Percentiles rank a stretch among this genome's conserved stretches.
These are phyloP conservation scores for Erpobdella octoculata DNA, from an alignment of 2,888 invertebrate species.

Conservation along the genomic window DNA sequence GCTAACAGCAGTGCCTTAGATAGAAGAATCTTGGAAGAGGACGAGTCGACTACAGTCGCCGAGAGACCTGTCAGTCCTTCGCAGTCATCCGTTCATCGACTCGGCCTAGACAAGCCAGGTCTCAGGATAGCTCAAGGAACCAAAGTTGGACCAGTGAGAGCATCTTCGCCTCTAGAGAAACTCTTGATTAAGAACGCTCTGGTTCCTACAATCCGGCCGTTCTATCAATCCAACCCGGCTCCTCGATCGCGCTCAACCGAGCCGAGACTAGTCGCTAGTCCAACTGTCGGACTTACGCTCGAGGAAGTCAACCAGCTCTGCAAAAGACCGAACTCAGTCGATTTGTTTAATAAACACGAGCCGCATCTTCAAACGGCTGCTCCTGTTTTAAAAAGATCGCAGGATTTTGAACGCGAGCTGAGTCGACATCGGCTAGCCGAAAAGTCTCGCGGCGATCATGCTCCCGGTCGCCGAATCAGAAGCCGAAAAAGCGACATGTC, in stretches of 20 bases:
- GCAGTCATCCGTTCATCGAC: background rate
- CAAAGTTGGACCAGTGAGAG: background rate
- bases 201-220: background rate
- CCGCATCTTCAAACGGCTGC: conserved; percentile 41
- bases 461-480: conserved; percentile 32
- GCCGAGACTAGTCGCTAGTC: conserved; percentile 20
- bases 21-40: conserved; percentile 3
- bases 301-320: conserved; percentile 84
- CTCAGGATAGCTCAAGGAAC: conserved; percentile 12
- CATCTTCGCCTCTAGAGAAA: background rate
- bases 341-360: conserved; percentile 65
- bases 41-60: background rate
- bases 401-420: background rate
- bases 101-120: conserved; percentile 11
- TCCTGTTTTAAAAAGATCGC: background rate
- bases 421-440: too few species aligned
- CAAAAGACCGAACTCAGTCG: conserved; percentile 81
- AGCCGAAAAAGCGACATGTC: conserved; percentile 44
- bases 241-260: conserved; percentile 20
- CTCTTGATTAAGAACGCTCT: background rate
- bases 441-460: background rate
- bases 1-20: background rate
- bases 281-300: conserved; percentile 69
- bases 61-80: conserved; percentile 6
- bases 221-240: background rate